A percentile compares a stretch with the other conserved stretches of the same genome.
phyloP scores from a whole-genome alignment of 2,797 vertebrate genomes.

The Chelidonichthys spinosus region DNA sequence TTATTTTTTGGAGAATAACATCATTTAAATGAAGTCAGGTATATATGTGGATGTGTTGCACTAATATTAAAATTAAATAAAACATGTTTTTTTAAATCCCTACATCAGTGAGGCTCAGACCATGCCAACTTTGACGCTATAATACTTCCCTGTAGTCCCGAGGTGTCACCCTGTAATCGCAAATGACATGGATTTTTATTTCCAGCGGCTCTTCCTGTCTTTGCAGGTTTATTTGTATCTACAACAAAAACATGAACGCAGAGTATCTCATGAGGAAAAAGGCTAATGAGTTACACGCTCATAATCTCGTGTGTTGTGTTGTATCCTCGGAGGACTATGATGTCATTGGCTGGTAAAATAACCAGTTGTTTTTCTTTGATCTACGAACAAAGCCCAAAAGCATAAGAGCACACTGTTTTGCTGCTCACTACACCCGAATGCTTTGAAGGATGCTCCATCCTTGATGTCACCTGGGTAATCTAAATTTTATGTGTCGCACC shows the following conservation, averaged over 20 bases:
- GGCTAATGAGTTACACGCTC: conserved; percentile 62
- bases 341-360: conserved; percentile 64
- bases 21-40: conserved; percentile 36
- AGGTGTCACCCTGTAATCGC: conserved; percentile 26
- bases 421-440: conserved; percentile 54
- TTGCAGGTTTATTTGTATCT: conserved; percentile 32
- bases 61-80: conserved; percentile 15
- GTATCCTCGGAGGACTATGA: conserved; percentile 65
- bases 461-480: conserved; percentile 77
- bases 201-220: conserved; percentile 12
- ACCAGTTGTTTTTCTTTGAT: conserved; percentile 74
- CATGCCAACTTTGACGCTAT: conserved; percentile 5
- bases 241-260: conserved; percentile 14
- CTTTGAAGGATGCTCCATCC: conserved; percentile 73
- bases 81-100: not conserved
- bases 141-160: conserved; percentile 20
- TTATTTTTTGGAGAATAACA: conserved; percentile 16
- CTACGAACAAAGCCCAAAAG: conserved; percentile 62
- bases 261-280: conserved; percentile 31
- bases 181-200: conserved; percentile 33
- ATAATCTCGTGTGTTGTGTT: conserved; percentile 31
- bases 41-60: conserved; percentile 26
- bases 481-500: conserved; percentile 60
- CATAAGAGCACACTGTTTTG: conserved; percentile 56
- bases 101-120: conserved; percentile 8